Evolutionary conservation across 2,797 vertebrate species (phyloP), one percentile per base, ranked within the genome.

Genomic region (Rhinatrema bivittatum): DNA sequence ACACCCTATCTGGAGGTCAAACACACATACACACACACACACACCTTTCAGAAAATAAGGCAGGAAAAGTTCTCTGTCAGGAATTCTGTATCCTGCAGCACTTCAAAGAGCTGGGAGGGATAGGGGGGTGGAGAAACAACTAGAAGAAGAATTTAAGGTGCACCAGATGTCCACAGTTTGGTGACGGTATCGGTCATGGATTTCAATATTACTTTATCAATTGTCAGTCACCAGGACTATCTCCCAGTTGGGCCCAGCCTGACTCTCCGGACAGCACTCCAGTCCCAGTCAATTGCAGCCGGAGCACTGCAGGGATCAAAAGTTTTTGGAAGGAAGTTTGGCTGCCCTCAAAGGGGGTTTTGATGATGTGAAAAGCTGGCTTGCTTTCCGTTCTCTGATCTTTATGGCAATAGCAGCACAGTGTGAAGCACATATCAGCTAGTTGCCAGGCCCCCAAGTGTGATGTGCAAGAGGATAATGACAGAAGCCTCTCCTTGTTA

Each of bases 311-410:
- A 16, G 11, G 0, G 0, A 62, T 56, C 65, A 65, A 77, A 67
- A 60, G 65, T 61, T 30, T n/a, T 57, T 36, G 36, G 46, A 43
- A 72, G 64, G 60, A 75, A 62, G 65, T 47, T 60, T 55, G 52
- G 48, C 53, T 56, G 42, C 46, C 49, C 33, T 9, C 44, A 35
- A 42, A 47, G 46, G 48, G 42, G 41, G 50, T 56, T 36, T 34
- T 50, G 50, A 55, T 57, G 32, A 50, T 31, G 42, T 42, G 47
- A 36, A n/a, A 45, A 39, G 29, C 46, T 6, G 1, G 35, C 45
- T 57, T 9, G 53, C 24, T 2, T 0, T n/a, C 7, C 45, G 28
- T 49, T 53, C 50, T 65, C 40, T 54, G 34, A 50, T 47, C 32
- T 60, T 40, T 20, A 27, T 1, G 3, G 46, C 39, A 42, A 33